These are phyloP conservation scores for Sebastes diploproa DNA, from an alignment of 2,797 vertebrate genomes.

Conservation along the genomic window DNA sequence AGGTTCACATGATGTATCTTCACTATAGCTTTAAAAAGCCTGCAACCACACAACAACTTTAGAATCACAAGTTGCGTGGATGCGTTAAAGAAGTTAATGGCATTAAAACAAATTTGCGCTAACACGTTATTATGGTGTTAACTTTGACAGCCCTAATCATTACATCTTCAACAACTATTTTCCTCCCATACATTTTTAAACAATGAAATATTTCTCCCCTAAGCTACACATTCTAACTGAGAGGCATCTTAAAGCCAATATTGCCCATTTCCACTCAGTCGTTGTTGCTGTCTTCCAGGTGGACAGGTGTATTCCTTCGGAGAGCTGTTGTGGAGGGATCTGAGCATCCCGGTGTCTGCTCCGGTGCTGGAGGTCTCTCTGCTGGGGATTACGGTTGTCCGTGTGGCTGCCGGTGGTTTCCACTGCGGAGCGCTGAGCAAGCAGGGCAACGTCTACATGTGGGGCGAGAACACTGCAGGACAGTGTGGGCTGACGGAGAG, in stretches of 20 bases:
- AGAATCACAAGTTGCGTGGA: no score
- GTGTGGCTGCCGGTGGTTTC: conserved; percentile 91
- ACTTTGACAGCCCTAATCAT: neutral
- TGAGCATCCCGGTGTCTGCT: conserved; percentile 67
- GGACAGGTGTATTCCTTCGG: conserved; percentile 95
- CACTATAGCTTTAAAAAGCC: no score
- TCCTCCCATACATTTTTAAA: neutral
- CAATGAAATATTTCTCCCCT: neutral
- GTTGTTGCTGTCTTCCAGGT: conserved; percentile 72
- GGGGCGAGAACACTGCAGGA: conserved; percentile 93
- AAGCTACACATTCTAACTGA: neutral
- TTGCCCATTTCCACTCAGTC: neutral
- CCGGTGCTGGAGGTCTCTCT: conserved; percentile 88
- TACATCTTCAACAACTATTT: neutral
- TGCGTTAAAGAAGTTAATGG: no score
- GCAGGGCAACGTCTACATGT: conserved; percentile 89
- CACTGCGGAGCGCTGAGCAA: conserved; percentile 91
- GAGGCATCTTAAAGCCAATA: neutral
- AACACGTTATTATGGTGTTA: fast-evolving
- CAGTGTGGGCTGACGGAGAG: conserved; percentile 88
- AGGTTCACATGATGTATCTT: no score
- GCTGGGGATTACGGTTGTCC: conserved; percentile 81
- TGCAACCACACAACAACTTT: no score
- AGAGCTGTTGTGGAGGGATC: conserved; percentile 86
- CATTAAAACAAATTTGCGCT: no score